Percentiles rank a stretch among this genome's conserved stretches.
Evolutionary conservation across 2,888 invertebrate genomes (phyloP).

Genomic region (Zelleria hepariella): DNA sequence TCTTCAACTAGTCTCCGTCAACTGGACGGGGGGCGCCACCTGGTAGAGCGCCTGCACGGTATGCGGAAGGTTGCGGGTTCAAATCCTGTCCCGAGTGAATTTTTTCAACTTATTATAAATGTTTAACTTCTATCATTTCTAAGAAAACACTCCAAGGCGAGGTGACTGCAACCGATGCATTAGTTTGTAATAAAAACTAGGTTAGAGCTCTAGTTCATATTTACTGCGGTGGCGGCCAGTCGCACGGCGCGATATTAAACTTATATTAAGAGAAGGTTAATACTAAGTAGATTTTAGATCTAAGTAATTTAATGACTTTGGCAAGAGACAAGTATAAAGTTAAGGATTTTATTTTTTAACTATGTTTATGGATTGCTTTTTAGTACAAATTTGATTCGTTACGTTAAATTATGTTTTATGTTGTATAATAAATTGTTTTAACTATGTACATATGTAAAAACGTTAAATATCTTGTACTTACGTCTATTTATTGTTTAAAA

Average conservation of each 20-base stretch:
- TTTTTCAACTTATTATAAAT: too few species aligned
- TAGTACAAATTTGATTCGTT: conserved; percentile 65
- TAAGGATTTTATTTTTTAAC: conserved; percentile 38
- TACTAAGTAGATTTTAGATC: conserved; percentile 59
- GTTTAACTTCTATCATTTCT: too few species aligned
- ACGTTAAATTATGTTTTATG: conserved; percentile 47
- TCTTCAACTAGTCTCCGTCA: too few species aligned
- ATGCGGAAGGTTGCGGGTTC: too few species aligned
- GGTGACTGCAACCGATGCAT: too few species aligned
- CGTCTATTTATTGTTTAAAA: conserved; percentile 65
- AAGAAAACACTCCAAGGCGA: too few species aligned
- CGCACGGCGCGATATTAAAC: conserved; percentile 25
- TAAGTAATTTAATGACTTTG: conserved; percentile 44
- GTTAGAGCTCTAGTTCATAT: too few species aligned
- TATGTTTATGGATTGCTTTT: conserved; percentile 41
- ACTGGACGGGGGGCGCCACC: too few species aligned
- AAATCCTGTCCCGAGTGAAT: too few species aligned
- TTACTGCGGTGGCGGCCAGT: conserved; percentile 30
- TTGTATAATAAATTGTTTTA: conserved; percentile 54
- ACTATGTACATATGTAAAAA: conserved; percentile 68
- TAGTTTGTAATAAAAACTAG: too few species aligned
- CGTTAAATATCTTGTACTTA: conserved; percentile 42
- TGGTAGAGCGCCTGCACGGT: too few species aligned
- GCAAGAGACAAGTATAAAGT: conserved; percentile 30
- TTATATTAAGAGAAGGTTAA: conserved; percentile 51